Conservation (phyloP, 2,113 vertebrate species). For the Alethe diademata region DNA sequence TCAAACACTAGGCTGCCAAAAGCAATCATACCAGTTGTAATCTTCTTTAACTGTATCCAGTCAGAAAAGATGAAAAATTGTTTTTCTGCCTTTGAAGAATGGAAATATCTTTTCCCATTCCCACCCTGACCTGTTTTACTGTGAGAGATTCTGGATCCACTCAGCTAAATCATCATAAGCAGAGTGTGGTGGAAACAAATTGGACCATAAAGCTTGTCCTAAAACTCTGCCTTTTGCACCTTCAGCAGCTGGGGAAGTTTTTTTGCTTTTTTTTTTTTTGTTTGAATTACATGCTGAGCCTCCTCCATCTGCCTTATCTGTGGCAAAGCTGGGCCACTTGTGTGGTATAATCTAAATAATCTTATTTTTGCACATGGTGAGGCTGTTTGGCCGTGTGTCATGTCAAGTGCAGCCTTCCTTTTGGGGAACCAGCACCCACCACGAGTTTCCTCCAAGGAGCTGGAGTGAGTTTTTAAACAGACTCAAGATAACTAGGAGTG, state of each 20-base stretch:
- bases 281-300: constrained; percentile 9
- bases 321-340: neutral
- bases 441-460: neutral
- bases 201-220: neutral
- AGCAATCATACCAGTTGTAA: constrained; percentile 25
- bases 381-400: neutral
- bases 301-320: constrained; percentile 10
- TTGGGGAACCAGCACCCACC: neutral
- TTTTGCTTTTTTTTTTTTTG: neutral
- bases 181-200: constrained; percentile 23
- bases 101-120: constrained; percentile 9
- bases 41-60: constrained; percentile 35
- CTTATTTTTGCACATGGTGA: constrained; percentile 34
- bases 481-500: neutral
- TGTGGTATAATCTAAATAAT: constrained; percentile 40
- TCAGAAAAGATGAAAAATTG: constrained; percentile 46
- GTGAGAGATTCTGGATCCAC: neutral
- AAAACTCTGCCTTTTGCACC: constrained; percentile 28
- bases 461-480: neutral
- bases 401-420: constrained; percentile 5
- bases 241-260: neutral
- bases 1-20: neutral
- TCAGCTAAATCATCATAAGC: neutral
- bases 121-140: constrained; percentile 22
- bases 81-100: constrained; percentile 50